phyloP scores from a whole-genome alignment of 2,888 invertebrate genomes.

The Eupithecia subumbrata region DNA sequence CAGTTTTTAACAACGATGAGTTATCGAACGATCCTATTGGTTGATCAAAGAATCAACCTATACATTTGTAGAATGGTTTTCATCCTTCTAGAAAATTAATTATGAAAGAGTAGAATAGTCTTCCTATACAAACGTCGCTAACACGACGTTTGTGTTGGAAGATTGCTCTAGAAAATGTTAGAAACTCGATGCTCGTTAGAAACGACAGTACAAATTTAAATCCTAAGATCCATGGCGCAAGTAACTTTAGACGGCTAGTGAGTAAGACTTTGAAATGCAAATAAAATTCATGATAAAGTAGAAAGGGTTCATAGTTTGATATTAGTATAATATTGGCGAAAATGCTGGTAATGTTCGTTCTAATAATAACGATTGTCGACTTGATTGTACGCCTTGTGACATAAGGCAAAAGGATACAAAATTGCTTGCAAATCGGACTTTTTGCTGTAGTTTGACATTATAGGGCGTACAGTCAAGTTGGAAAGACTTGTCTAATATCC shows the following conservation, averaged over 20 bases:
- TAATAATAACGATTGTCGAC: conserved; percentile 21
- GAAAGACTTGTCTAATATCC: neutral
- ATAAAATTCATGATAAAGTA: conserved; percentile 40
- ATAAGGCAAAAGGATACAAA: neutral
- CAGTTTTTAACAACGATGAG: neutral
- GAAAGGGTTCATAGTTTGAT: conserved; percentile 38
- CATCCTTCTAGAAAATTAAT: neutral
- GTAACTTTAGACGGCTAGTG: conserved; percentile 12
- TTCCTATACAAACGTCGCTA: neutral
- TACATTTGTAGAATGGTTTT: neutral
- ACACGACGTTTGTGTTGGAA: no score
- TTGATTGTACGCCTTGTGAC: conserved; percentile 12
- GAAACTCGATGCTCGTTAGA: neutral
- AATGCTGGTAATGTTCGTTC: conserved; percentile 47
- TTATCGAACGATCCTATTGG: neutral
- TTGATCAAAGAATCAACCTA: neutral
- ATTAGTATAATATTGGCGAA: conserved; percentile 41
- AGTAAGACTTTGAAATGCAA: conserved; percentile 36
- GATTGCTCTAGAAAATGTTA: neutral
- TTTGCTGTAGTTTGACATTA: neutral
- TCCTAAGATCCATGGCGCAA: neutral
- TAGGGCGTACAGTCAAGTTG: neutral
- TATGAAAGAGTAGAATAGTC: neutral
- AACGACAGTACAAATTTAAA: neutral
- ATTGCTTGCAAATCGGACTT: neutral